Evolutionary conservation across 2,888 invertebrate species (phyloP).

Genomic region (Drosophila anomalata): DNA sequence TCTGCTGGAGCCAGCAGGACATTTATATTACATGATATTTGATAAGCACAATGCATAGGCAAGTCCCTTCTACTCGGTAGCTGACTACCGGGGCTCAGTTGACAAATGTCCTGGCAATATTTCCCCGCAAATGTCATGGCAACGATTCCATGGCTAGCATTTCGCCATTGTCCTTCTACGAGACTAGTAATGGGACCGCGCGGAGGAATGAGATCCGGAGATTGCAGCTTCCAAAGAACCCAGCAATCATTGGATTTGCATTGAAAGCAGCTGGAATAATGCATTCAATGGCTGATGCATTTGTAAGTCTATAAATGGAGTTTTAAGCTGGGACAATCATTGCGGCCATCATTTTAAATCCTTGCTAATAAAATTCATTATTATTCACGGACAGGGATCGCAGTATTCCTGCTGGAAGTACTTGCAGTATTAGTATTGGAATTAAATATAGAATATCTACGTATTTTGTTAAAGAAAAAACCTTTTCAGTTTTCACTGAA

Average conservation of each 20-base stretch:
- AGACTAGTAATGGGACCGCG: conserved; percentile 24
- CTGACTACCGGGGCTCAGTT: conserved; percentile 4
- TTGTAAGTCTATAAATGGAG: conserved; percentile 31
- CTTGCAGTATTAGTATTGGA: background rate
- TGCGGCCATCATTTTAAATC: background rate
- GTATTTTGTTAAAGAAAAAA: conserved; percentile 30
- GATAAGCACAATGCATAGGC: conserved; percentile 57
- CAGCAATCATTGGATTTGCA: conserved; percentile 15
- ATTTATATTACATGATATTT: conserved; percentile 61
- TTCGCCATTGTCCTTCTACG: background rate
- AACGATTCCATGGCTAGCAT: conserved; percentile 17
- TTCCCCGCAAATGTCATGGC: conserved; percentile 38
- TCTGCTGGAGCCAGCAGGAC: conserved; percentile 46
- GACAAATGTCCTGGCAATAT: conserved; percentile 57
- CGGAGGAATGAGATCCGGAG: background rate
- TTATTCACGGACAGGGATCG: too few species aligned
- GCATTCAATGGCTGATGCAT: conserved; percentile 47
- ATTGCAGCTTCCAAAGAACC: background rate
- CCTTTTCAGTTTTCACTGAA: conserved; percentile 51
- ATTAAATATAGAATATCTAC: background rate
- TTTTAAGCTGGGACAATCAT: conserved; percentile 16
- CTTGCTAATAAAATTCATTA: background rate
- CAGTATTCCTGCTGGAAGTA: too few species aligned
- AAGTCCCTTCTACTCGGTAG: conserved; percentile 4
- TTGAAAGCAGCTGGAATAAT: conserved; percentile 6